Evolutionary conservation across 2,888 invertebrate genomes (phyloP).

Genomic region (Notocelia uddmanniana): DNA sequence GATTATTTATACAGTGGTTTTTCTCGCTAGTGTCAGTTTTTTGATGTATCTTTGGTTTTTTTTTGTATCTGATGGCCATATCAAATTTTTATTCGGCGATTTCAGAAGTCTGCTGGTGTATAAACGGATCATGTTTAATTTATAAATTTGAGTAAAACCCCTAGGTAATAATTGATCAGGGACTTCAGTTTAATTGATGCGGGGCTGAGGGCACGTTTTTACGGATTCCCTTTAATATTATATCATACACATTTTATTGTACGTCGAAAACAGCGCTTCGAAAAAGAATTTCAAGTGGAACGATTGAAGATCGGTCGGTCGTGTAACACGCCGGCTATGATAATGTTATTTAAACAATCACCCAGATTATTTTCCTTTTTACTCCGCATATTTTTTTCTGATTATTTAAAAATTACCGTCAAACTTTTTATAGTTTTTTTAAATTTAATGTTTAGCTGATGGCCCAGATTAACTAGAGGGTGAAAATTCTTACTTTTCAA

Average conservation of each 20-base stretch:
- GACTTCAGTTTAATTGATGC: slow-evolving; percentile 34
- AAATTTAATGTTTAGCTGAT: slow-evolving; percentile 62
- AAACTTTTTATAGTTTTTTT: slow-evolving; percentile 62
- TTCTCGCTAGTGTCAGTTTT: slow-evolving; percentile 70
- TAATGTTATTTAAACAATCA: slow-evolving; percentile 66
- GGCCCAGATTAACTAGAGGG: slow-evolving; percentile 47
- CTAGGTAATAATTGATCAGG: slow-evolving; percentile 24
- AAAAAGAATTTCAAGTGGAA: slow-evolving; percentile 33
- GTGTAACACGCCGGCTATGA: slow-evolving; percentile 63
- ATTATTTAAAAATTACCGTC: slow-evolving; percentile 51
- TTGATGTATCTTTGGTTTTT: slow-evolving; percentile 58
- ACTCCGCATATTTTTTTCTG: slow-evolving; percentile 55
- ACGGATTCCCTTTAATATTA: slow-evolving; percentile 8
- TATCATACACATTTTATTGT: slow-evolving; percentile 7
- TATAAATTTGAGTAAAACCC: slow-evolving; percentile 5
- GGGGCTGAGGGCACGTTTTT: slow-evolving; percentile 26
- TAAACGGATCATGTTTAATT: slow-evolving; percentile 1
- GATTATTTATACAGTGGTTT: slow-evolving; percentile 66
- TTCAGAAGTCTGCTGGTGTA: neutral
- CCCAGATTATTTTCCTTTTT: slow-evolving; percentile 62
- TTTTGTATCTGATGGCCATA: slow-evolving; percentile 55
- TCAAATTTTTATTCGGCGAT: neutral
- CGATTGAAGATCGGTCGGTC: slow-evolving; percentile 58
- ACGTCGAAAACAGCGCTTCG: slow-evolving; percentile 14
- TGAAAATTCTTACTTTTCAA: slow-evolving; percentile 66